Conservation (phyloP, 2,113 vertebrate species). For the Stegastes partitus region DNA sequence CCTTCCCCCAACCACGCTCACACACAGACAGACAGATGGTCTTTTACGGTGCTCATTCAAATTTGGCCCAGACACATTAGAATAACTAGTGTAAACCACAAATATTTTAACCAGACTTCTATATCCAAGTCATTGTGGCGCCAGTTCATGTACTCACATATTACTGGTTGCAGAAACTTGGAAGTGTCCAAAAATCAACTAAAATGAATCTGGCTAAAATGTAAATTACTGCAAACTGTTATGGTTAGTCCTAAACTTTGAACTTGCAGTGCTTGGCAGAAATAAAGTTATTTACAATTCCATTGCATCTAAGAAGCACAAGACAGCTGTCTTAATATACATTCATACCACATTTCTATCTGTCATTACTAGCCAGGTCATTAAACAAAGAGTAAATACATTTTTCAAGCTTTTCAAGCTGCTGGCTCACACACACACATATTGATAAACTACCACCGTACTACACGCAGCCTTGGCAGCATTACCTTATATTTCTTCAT, state of each 20-base stretch:
- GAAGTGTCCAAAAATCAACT: not conserved
- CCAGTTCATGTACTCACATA: not conserved
- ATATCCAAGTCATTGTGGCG: not conserved
- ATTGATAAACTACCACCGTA: not conserved
- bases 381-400: slow-evolving; percentile 30
- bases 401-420: slow-evolving; percentile 7
- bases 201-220: not conserved
- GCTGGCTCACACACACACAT: not conserved
- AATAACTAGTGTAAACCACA: not conserved
- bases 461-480: slow-evolving; percentile 12
- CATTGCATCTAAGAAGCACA: not conserved
- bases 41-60: slow-evolving; percentile 35
- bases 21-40: slow-evolving; percentile 54
- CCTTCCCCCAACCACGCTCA: slow-evolving; percentile 7
- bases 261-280: not conserved
- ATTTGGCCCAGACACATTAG: slow-evolving; percentile 26
- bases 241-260: not conserved
- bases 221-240: not conserved
- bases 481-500: slow-evolving; percentile 77
- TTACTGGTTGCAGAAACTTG: not conserved
- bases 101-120: slow-evolving; percentile 6
- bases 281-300: not conserved
- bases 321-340: not conserved
- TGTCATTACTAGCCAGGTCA: slow-evolving; percentile 8
- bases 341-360: slow-evolving; percentile 3